Evolutionary conservation across 2,797 vertebrate genomes (phyloP).

Genomic region (Columba guinea): DNA sequence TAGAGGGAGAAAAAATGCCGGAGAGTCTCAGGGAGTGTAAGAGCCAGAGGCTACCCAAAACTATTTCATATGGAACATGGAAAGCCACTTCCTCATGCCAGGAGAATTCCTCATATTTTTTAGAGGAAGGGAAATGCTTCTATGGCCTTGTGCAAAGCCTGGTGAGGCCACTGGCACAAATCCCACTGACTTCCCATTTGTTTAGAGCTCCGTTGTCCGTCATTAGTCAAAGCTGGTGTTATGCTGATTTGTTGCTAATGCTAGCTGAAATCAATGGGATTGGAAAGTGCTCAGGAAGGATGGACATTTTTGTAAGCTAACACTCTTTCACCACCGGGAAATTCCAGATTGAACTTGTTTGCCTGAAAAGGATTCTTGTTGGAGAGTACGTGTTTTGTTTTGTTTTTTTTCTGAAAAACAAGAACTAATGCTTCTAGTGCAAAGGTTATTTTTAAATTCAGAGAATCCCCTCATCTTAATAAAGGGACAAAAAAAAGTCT

Average conservation of each 20-base stretch:
- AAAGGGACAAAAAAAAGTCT: background rate
- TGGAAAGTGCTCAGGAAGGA: constrained; percentile 46
- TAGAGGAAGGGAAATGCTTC: constrained; percentile 41
- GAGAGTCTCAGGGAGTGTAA: background rate
- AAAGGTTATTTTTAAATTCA: constrained; percentile 56
- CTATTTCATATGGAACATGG: constrained; percentile 7
- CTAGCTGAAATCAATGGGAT: constrained; percentile 26
- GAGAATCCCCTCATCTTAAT: constrained; percentile 9
- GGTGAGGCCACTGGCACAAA: background rate
- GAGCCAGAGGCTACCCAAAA: constrained; percentile 29
- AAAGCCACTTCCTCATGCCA: constrained; percentile 51
- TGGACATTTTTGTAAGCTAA: constrained; percentile 51
- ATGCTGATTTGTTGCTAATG: constrained; percentile 9
- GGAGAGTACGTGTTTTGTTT: background rate
- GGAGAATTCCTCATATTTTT: constrained; percentile 35
- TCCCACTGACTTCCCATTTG: constrained; percentile 18
- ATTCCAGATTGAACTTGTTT: constrained; percentile 51
- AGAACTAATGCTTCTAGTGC: constrained; percentile 48
- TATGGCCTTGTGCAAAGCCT: background rate
- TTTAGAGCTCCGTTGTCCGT: background rate
- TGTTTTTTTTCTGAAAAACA: constrained; percentile 15
- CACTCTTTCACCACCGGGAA: constrained; percentile 41
- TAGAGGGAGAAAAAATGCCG: background rate
- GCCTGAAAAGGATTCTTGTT: constrained; percentile 63
- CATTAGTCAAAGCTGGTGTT: constrained; percentile 33